A percentile compares a stretch with the other conserved stretches of the same genome.
phyloP scores from a whole-genome alignment of 2,797 vertebrate genomes.

The Moxostoma hubbsi region DNA sequence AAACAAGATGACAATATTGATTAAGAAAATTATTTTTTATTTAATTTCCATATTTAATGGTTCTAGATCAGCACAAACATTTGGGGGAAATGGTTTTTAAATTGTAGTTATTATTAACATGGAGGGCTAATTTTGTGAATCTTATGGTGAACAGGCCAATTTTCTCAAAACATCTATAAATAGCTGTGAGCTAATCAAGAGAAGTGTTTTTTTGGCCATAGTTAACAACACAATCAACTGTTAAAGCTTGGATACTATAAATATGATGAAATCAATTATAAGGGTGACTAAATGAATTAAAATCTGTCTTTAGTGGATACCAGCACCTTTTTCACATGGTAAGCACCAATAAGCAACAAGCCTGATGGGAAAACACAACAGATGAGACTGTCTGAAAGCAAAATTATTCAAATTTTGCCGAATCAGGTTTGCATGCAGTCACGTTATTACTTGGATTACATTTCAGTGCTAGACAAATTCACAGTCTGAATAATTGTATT shows the following conservation, averaged over 20 bases:
- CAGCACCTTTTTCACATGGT: conserved; percentile 23
- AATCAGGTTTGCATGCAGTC: conserved; percentile 56
- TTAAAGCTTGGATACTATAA: not conserved
- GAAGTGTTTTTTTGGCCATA: not conserved
- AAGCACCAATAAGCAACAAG: conserved; percentile 37
- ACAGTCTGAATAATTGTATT: conserved; percentile 60
- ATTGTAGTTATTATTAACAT: conserved; percentile 2
- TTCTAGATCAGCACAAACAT: not conserved
- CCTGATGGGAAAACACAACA: conserved; percentile 50
- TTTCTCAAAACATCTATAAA: not conserved
- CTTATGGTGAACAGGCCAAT: not conserved
- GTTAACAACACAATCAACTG: not conserved
- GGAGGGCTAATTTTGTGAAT: not conserved
- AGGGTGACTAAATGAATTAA: conserved; percentile 31
- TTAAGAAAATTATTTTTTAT: no score
- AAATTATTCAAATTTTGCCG: conserved; percentile 55
- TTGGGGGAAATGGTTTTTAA: not conserved
- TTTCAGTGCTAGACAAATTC: conserved; percentile 63
- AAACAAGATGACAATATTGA: no score
- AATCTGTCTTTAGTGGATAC: conserved; percentile 17
- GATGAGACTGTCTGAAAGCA: conserved; percentile 46
- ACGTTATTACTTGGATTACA: conserved; percentile 65
- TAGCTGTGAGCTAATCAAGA: not conserved
- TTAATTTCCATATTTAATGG: no score
- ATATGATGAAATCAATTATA: not conserved